Percentiles rank a stretch among this genome's conserved stretches.
phyloP scores from a whole-genome alignment of 2,888 invertebrate species.

The Dione juno region DNA sequence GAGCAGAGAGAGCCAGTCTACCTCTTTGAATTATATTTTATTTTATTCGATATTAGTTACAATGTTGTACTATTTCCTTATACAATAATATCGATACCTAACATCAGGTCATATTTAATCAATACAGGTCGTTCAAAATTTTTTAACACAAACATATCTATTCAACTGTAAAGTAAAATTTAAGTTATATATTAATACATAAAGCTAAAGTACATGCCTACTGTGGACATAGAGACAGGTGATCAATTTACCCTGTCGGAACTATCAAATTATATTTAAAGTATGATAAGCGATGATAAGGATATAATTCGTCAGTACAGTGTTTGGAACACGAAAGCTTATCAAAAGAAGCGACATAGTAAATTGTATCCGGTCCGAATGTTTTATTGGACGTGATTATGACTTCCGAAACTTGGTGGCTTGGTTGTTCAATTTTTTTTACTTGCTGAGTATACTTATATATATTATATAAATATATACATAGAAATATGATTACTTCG shows the following conservation, averaged over 20 bases:
- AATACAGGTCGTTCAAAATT: too few species aligned
- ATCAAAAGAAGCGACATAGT: conserved; percentile 37
- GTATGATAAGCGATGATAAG: conserved; percentile 35
- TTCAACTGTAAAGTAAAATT: too few species aligned
- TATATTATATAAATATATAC: neutral
- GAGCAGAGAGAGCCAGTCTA: too few species aligned
- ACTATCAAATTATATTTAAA: conserved; percentile 39
- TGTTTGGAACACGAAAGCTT: conserved; percentile 24
- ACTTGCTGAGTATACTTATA: too few species aligned
- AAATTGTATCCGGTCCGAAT: conserved; percentile 42
- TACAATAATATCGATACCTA: neutral
- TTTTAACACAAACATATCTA: too few species aligned
- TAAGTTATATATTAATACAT: too few species aligned
- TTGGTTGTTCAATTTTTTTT: neutral
- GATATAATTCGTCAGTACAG: conserved; percentile 38
- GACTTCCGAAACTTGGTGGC: conserved; percentile 35
- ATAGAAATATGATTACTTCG: too few species aligned
- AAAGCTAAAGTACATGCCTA: neutral
- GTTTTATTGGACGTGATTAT: conserved; percentile 39
- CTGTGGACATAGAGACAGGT: conserved; percentile 9
- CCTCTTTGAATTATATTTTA: too few species aligned
- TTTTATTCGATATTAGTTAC: too few species aligned
- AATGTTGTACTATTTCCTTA: too few species aligned
- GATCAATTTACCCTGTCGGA: conserved; percentile 37
- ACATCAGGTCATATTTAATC: neutral